Evolutionary conservation across 2,797 vertebrate species (phyloP).

Genomic region (Ptychobarbus kaznakovi): DNA sequence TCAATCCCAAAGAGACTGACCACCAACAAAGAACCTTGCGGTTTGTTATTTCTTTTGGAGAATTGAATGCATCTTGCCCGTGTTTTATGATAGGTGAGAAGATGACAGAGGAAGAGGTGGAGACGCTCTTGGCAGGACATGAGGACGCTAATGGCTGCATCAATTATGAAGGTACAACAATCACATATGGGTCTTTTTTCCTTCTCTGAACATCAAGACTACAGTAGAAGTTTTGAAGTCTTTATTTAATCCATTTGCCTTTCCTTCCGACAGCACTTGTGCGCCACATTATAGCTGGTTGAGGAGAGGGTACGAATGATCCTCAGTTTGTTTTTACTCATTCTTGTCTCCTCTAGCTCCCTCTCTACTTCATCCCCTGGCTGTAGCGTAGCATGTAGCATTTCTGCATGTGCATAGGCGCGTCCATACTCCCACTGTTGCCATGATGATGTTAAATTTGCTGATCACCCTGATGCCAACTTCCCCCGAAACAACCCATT

Average conservation of each 20-base stretch:
- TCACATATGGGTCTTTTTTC: not conserved
- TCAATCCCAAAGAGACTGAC: not conserved
- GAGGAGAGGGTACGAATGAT: conserved; percentile 71
- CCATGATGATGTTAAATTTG: conserved; percentile 35
- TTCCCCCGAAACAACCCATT: not conserved
- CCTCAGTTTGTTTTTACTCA: conserved; percentile 52
- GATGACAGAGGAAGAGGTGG: conserved; percentile 92
- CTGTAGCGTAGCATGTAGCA: conserved; percentile 63
- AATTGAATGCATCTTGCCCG: not conserved
- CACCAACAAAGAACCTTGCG: not conserved
- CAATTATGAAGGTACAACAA: conserved; percentile 89
- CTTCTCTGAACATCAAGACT: not conserved
- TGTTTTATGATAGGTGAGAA: conserved; percentile 81
- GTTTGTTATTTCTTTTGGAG: not conserved
- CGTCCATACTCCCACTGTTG: conserved; percentile 35
- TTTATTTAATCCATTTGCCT: conserved; percentile 65
- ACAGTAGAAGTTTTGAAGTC: conserved; percentile 22
- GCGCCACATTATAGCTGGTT: conserved; percentile 83
- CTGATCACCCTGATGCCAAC: conserved; percentile 23
- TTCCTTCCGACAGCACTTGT: conserved; percentile 83
- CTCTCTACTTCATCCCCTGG: conserved; percentile 46
- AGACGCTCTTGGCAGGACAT: conserved; percentile 86
- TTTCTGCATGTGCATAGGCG: conserved; percentile 64
- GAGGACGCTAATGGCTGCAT: conserved; percentile 92
- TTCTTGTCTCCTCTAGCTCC: conserved; percentile 39